Evolutionary conservation across 2,888 invertebrate genomes (phyloP), one percentile per base, ranked within the genome.

Genomic region (Apotomis betuletana): DNA sequence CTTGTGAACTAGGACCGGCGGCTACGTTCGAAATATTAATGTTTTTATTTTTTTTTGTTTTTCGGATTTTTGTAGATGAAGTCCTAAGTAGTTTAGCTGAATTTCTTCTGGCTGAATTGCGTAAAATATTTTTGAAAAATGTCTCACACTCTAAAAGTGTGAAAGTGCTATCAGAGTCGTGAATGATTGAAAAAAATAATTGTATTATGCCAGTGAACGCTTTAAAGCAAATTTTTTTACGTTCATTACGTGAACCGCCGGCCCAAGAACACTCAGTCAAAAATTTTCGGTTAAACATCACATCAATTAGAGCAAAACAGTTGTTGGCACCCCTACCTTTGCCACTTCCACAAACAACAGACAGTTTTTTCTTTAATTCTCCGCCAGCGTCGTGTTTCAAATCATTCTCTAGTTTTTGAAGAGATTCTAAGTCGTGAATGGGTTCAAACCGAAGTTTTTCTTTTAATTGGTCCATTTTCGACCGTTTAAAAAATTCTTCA

Each of bases 91-190:
- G 55, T 57, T 69, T 69, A 55, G 55, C 27, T n/a, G 62, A 44
- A 44, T 44, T 44, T 44, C 44, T 44, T 44, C 64, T 58, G 27
- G 49, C 59, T 38, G 63, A 70, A 70, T 70, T 70, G 58, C n/a
- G 63, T 38, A 70, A 70, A 59, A 70, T 41, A 64, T 64, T 70
- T 38, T 70, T 70, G n/a, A 70, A 64, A 64, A 64, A 70, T 49
- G 59, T 46, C 55, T 70, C 51, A 13, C 64, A 70, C 57, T 70
- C 63, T 52, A 64, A 9, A n/a, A 57, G 27, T 41, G 70, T 70
- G 36, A 70, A 70, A 27, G 57, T 64, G 63, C 57, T 59, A 63
- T 70, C 70, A n/a, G 64, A 70, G 46, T 70, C 49, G 10, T 70
- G 49, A 51, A 64, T 64, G 10, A 64, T 58, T 13, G 55, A 57